Percentiles rank a stretch among this genome's conserved stretches.
Evolutionary conservation across 2,888 invertebrate species (phyloP).

Genomic region (Malthinus flaveolus): DNA sequence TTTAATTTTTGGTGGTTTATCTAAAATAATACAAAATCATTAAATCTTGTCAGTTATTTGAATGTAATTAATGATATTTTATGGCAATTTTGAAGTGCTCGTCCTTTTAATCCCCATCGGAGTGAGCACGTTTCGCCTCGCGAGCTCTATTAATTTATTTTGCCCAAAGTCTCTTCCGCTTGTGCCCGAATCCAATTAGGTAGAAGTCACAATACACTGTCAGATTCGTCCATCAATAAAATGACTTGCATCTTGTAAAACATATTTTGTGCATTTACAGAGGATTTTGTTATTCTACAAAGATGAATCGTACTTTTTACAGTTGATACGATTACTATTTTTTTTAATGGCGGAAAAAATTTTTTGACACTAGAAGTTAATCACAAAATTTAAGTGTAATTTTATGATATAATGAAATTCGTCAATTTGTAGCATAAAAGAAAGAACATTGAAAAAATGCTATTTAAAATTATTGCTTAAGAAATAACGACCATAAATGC

Average conservation of each 20-base stretch:
- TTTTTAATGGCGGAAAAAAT: neutral
- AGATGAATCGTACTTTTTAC: constrained; percentile 43
- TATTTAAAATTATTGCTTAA: constrained; percentile 28
- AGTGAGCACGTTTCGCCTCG: constrained; percentile 43
- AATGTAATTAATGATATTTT: constrained; percentile 48
- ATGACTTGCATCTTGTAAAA: constrained; percentile 47
- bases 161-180: constrained; percentile 38
- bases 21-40: constrained; percentile 15
- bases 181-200: constrained; percentile 51
- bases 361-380: constrained; percentile 6
- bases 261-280: constrained; percentile 48
- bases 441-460: constrained; percentile 26
- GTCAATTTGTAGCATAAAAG: constrained; percentile 21
- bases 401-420: constrained; percentile 25
- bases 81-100: constrained; percentile 48
- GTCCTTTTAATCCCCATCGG: constrained; percentile 40
- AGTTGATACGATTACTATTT: neutral
- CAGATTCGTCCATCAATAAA: constrained; percentile 48
- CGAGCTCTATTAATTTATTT: constrained; percentile 50
- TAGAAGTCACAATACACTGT: constrained; percentile 50
- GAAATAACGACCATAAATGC: constrained; percentile 32
- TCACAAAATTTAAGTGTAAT: constrained; percentile 14
- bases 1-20: constrained; percentile 15
- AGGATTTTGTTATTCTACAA: constrained; percentile 41
- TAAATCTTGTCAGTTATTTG: constrained; percentile 19